Base-by-base conservation (phyloP, 2,113 vertebrate species). In the Pomatostomus ruficeps region DNA sequence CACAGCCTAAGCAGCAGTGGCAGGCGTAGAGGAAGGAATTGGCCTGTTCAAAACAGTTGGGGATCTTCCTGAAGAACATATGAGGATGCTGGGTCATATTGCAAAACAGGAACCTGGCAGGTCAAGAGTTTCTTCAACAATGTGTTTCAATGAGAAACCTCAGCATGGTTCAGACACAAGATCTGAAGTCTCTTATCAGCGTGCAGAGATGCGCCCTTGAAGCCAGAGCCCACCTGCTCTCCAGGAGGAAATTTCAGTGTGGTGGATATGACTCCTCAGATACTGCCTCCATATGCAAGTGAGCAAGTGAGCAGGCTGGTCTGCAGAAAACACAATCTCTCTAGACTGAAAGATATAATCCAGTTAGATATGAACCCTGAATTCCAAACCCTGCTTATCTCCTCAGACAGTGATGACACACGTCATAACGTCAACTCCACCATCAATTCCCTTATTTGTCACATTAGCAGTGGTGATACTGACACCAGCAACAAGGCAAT, bases 391-490 rank as follows among this genome's bases (percentile, higher is more conserved):
- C 95, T 95, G 28, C 86, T 98, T 1, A 94, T 98, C 40, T 98
- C 98, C 9, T 98, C 97, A 28, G 97, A 98, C 84, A 98, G 97
- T 54, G 98, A 98, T 28, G 97, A 98, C 89, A 96, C 98, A 28
- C 98, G 98, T 95, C 98, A 98, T 94, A 98, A 97, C 82, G 97
- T 97, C 3, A 96, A 98, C 36, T 98, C 97, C 93, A 98, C 98
- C 75, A 98, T 98, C 96, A 98, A 98, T 92, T 98, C 98, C 67
- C 97, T 98, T 68, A 98, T 98, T 96, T 98, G 98, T 52, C 98
- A 96, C 83, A 97, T 98, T 63, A 98, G 98, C 35, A 98, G 98
- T 10, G 97, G 97, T 9, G 98, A 99, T 96, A 98, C 98, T 35
- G 98, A 98, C 94, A 98, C 98, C 91, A 98, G 98, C 94, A 98